phyloP scores from a whole-genome alignment of 64 coral and sea anemone genomes.

The Anthopleura sola region DNA sequence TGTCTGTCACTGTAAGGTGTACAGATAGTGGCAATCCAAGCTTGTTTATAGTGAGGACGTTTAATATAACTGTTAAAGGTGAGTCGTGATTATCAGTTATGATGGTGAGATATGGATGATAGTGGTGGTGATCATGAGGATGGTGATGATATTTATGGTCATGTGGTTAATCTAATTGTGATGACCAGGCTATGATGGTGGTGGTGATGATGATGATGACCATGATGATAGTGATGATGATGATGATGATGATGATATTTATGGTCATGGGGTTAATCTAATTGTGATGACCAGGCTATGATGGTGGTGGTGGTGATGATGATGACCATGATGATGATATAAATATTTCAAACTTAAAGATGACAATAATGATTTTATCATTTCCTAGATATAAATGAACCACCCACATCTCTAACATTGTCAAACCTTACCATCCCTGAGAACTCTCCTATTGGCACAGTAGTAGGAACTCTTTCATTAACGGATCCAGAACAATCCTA shows the following conservation, averaged over 20 bases:
- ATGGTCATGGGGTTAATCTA: background rate
- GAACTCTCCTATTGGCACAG: constrained; percentile 43
- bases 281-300: background rate
- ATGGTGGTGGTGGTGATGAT: background rate
- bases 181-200: background rate
- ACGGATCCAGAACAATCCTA: constrained; percentile 64
- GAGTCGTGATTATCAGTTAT: background rate
- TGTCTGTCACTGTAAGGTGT: constrained; percentile 61
- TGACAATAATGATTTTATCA: background rate
- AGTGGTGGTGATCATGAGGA: background rate
- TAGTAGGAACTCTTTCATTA: constrained; percentile 60
- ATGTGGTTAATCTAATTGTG: background rate
- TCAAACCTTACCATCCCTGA: constrained; percentile 62
- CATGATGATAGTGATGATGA: background rate
- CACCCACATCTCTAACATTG: constrained; percentile 52
- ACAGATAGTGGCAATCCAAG: constrained; percentile 69
- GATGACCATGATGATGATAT: background rate
- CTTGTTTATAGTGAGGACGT: constrained; percentile 29
- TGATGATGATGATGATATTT: background rate
- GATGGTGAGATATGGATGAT: background rate
- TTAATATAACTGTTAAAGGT: constrained; percentile 53
- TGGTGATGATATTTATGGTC: background rate
- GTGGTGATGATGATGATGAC: background rate
- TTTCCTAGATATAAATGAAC: constrained; percentile 84
- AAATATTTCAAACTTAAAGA: no score